These are phyloP conservation scores for Aporophyla lueneburgensis DNA, from an alignment of 2,888 invertebrate species.

Conservation along the genomic window DNA sequence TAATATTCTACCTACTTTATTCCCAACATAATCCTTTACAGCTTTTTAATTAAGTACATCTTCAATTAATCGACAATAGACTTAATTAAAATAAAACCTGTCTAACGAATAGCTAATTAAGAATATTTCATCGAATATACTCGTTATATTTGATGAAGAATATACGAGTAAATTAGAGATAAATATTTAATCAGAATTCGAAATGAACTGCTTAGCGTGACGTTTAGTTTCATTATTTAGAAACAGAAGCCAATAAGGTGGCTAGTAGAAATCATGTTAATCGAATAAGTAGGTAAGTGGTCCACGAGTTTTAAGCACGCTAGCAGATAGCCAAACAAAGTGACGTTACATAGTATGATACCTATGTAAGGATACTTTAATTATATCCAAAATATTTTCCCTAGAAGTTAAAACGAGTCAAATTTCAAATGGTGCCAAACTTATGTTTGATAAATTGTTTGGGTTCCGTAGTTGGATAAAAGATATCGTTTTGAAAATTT, in stretches of 20 bases:
- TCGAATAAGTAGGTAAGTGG: not conserved
- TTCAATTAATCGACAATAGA: slow-evolving; percentile 28
- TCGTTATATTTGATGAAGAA: no score
- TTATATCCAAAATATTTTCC: not conserved
- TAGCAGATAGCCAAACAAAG: not conserved
- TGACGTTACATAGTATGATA: not conserved
- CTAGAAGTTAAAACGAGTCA: not conserved
- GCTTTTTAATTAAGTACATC: slow-evolving; percentile 34
- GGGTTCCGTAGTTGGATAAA: not conserved
- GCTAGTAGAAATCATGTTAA: not conserved
- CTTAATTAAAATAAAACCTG: slow-evolving; percentile 50
- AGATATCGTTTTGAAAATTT: not conserved
- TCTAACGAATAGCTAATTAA: slow-evolving; percentile 32
- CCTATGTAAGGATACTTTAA: not conserved
- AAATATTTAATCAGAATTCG: slow-evolving; percentile 36
- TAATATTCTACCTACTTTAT: slow-evolving; percentile 18
- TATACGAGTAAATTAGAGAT: slow-evolving; percentile 20
- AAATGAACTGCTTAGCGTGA: slow-evolving; percentile 5
- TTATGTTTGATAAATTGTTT: not conserved
- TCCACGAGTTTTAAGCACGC: not conserved
- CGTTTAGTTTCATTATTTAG: slow-evolving; percentile 11
- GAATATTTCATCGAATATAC: slow-evolving; percentile 25
- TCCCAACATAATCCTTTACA: slow-evolving; percentile 22
- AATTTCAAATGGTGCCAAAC: not conserved
- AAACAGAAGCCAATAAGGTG: not conserved